Evolutionary conservation across 2,113 vertebrate genomes (phyloP).

Genomic region (Leucosticte australis): DNA sequence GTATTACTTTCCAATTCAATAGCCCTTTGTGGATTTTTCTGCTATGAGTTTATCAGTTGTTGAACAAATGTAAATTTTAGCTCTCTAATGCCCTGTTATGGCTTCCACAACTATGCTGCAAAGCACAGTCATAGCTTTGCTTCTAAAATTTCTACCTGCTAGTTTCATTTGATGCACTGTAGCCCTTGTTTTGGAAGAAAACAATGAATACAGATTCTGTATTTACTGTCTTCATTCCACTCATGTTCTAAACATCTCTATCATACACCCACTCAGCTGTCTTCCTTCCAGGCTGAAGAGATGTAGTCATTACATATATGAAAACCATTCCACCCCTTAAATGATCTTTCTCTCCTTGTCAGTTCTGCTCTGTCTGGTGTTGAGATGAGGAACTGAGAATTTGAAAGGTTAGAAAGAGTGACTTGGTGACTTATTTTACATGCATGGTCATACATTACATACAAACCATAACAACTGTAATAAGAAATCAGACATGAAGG

Average conservation of each 20-base stretch:
- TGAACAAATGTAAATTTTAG: neutral
- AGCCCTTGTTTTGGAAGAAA: neutral
- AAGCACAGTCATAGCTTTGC: neutral
- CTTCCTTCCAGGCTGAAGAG: neutral
- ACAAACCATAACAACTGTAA: neutral
- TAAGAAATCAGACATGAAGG: neutral
- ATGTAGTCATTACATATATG: neutral
- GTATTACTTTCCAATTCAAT: neutral
- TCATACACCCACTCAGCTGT: neutral
- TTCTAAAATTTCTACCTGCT: neutral
- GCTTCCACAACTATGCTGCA: neutral
- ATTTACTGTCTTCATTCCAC: neutral
- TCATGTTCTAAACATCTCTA: slow-evolving; percentile 6
- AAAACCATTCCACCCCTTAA: neutral
- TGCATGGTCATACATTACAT: no score
- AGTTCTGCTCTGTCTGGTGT: neutral
- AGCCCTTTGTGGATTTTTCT: neutral
- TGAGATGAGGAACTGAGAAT: neutral
- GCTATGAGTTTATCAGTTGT: neutral
- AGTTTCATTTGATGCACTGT: neutral
- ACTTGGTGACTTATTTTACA: neutral
- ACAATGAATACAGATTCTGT: neutral
- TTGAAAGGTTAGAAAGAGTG: neutral
- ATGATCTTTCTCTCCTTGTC: neutral
- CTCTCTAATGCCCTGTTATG: neutral